Base-by-base conservation (phyloP, 2,888 invertebrate genomes). In the Mermis nigrescens region DNA sequence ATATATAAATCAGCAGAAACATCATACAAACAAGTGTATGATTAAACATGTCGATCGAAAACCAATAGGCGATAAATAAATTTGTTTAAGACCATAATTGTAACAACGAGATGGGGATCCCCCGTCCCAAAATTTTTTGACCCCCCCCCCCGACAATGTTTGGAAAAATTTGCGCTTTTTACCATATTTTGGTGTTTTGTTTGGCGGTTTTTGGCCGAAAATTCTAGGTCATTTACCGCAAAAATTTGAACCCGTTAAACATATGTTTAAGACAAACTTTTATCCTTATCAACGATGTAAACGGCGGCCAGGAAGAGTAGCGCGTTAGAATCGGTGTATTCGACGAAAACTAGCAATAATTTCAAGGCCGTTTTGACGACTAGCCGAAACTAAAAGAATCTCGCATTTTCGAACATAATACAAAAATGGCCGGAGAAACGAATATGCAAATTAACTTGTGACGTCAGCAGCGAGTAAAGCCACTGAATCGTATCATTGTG, bases 351-450 rank as follows among this genome's bases (percentile, higher is more conserved):
- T 65, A 98, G 81, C 58, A 98, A 80, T 54, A 98, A 80, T 76
- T 98, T 98, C 61, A 98, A 80, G 1, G 95, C 89, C 7, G 94
- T 98, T 79, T 98, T 98, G 60, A 95, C 91, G 45, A 98, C 92
- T 68, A 95, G 81, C 29, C 94, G 84, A 78, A 87, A 94, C 79
- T 79, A 69, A 61, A 73, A 56, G 7, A 24, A 48, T 7, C 24
- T 22, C 24, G 51, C 24, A 24, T n/a, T 38, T 19, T 38, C 38
- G 12, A 38, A 15, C n/a, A 38, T 38, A 7, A 38, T 38, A 38
- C 7, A 38, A 38, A 38, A 12, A 12, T 38, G 38, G 12, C 12
- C 24, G 24, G 19, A 7, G 24, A 7, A 48, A 48, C 4, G 48
- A 12, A 24, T 48, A 12, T 7, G 24, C 48, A 24, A 48, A 48